Evolutionary conservation across 2,888 invertebrate genomes (phyloP), one percentile per base, ranked within the genome.

Genomic region (Rhingia campestris): DNA sequence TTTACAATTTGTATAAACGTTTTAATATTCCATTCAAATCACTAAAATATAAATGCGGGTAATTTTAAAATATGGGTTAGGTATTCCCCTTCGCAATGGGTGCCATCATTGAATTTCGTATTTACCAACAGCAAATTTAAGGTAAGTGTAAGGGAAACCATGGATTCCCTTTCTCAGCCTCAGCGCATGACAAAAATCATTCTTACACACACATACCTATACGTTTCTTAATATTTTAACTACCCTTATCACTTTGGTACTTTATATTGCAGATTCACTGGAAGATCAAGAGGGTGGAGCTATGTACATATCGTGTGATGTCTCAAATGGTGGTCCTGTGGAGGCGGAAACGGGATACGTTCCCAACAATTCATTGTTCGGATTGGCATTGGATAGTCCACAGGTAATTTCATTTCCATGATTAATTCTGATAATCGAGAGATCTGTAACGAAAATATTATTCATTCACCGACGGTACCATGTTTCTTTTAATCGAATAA

Each of bases 241-340:
- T 32, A 39, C 58, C 45, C 35, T n/a, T 61, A 47, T 22, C 22
- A 22, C 22, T 14, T 47, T 41, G 58, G 47, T 74, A 33, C 41
- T 59, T 79, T 75, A 67, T 58, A 88, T 88, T 88, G 87, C 89
- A 91, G 91, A 91, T 91, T 91, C 91, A 90, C 91, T 91, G 90
- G 91, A 91, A 91, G 91, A 91, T 89, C 90, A 91, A 90, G 91
- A 91, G 91, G 92, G 92, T 91, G 92, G 91, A 92, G 92, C 91
- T 90, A 92, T 92, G 92, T 91, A 91, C 90, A 91, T 92, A 90
- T 91, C 91, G 89, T 91, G 92, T 89, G 91, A 91, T 89, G 92
- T 91, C 89, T 90, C 91, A 89, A 91, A 91, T 88, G 91, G 90
- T 87, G 90, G 90, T 91, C 90, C 91, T 89, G 90, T 91, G 91